phyloP scores from a whole-genome alignment of 1,140 invertebrate genomes.

The Drosophila kanapiae region DNA sequence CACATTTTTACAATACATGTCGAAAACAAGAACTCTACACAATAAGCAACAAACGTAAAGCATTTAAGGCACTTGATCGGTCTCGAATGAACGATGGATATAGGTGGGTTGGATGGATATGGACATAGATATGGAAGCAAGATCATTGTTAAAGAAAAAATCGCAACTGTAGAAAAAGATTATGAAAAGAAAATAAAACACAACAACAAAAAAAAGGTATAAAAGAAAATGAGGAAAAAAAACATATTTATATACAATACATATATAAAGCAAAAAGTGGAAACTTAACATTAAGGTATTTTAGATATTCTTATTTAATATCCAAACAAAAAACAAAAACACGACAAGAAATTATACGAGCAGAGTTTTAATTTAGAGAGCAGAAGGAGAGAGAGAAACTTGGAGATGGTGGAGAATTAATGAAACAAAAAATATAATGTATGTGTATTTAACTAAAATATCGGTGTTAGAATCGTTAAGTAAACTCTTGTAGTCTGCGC shows the following conservation, averaged over 20 bases:
- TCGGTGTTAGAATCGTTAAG: constrained; percentile 77
- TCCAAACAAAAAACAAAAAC: constrained; percentile 60
- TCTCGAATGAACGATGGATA: constrained; percentile 37
- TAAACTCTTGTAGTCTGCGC: constrained; percentile 41
- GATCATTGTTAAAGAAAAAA: constrained; percentile 67
- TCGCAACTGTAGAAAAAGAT: constrained; percentile 57
- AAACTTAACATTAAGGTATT: constrained; percentile 81
- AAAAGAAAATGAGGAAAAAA: constrained; percentile 23
- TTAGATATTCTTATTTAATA: constrained; percentile 86
- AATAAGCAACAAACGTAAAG: constrained; percentile 68
- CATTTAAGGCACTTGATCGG: constrained; percentile 76
- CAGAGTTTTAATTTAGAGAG: constrained; percentile 72
- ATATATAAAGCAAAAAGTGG: constrained; percentile 55
- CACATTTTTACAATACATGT: constrained; percentile 80
- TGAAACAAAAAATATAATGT: constrained; percentile 25
- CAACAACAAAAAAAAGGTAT: constrained; percentile 15
- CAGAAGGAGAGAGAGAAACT: constrained; percentile 31
- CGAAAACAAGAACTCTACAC: constrained; percentile 51
- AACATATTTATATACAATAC: constrained; percentile 79
- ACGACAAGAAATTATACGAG: constrained; percentile 53
- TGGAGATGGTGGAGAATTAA: constrained; percentile 43
- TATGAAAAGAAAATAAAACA: constrained; percentile 27
- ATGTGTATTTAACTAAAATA: constrained; percentile 74
- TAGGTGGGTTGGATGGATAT: constrained; percentile 38
- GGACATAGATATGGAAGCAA: constrained; percentile 28